These are phyloP conservation scores for Pseudomyrmex sp. DNA, from an alignment of 1,140 invertebrate genomes.

Conservation along the genomic window DNA sequence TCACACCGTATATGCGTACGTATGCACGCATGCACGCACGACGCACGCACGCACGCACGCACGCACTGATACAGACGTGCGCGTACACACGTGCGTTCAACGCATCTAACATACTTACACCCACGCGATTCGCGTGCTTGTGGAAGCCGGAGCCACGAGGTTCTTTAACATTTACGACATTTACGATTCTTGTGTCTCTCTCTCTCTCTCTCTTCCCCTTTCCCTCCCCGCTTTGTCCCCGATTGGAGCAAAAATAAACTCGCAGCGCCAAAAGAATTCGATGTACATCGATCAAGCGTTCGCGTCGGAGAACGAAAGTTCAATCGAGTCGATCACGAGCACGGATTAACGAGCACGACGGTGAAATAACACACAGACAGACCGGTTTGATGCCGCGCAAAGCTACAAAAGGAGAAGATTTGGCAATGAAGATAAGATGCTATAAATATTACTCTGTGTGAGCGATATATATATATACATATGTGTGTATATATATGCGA, in stretches of 20 bases:
- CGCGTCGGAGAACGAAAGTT: constrained; percentile 5
- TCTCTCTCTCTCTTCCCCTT: constrained; percentile 15
- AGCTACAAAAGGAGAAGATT: constrained; percentile 5
- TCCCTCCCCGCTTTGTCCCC: constrained; percentile 34
- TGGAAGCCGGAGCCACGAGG: constrained; percentile 73
- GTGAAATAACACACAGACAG: not conserved
- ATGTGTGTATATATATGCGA: no score
- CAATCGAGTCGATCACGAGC: constrained; percentile 20
- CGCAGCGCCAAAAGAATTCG: constrained; percentile 59
- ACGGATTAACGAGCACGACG: not conserved
- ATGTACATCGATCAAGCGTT: constrained; percentile 65
- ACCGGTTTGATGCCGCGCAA: constrained; percentile 16
- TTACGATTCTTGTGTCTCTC: constrained; percentile 35
- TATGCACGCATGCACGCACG: constrained; percentile 58
- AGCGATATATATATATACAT: no score
- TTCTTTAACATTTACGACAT: constrained; percentile 77
- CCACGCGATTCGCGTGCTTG: constrained; percentile 71
- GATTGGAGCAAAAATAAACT: constrained; percentile 70
- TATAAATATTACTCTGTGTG: not conserved
- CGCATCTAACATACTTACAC: constrained; percentile 48
- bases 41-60: constrained; percentile 53
- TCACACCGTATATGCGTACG: constrained; percentile 79
- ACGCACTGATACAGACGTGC: constrained; percentile 44
- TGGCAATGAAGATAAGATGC: constrained; percentile 2
- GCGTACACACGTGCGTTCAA: constrained; percentile 65